Percentiles rank a stretch among this genome's conserved stretches.
Evolutionary conservation across 2,888 invertebrate species (phyloP).

Genomic region (Drosophila anomalata): DNA sequence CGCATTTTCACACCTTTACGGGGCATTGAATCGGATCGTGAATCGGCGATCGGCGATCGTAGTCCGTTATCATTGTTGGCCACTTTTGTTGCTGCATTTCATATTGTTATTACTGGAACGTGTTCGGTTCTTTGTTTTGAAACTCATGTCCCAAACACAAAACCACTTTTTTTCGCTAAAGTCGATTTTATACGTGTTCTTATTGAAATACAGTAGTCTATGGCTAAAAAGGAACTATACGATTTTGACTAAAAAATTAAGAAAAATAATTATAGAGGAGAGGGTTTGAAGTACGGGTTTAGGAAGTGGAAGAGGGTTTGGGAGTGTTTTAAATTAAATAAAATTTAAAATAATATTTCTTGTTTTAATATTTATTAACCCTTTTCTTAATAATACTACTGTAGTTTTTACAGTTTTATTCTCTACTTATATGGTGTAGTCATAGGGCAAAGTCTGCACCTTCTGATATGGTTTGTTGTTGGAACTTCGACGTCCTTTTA

Average conservation of each 20-base stretch:
- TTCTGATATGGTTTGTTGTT: slow-evolving; percentile 67
- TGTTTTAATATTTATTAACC: neutral
- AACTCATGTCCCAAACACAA: slow-evolving; percentile 29
- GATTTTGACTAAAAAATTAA: neutral
- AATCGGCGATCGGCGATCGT: slow-evolving; percentile 8
- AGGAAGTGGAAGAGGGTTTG: neutral
- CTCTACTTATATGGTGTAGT: slow-evolving; percentile 52
- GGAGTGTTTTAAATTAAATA: neutral
- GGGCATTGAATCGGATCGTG: slow-evolving; percentile 31
- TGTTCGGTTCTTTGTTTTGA: slow-evolving; percentile 40
- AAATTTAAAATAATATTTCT: neutral
- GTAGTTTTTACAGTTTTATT: slow-evolving; percentile 20
- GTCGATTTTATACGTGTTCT: slow-evolving; percentile 27
- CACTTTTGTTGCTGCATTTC: slow-evolving; percentile 39
- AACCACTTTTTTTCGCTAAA: slow-evolving; percentile 16
- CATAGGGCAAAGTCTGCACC: slow-evolving; percentile 79
- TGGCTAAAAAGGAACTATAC: neutral
- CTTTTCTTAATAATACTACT: neutral
- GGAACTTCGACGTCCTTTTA: slow-evolving; percentile 27
- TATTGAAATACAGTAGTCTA: slow-evolving; percentile 9
- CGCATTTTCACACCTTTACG: slow-evolving; percentile 32
- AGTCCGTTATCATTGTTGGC: slow-evolving; percentile 38
- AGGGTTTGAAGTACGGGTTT: neutral
- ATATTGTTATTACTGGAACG: slow-evolving; percentile 41
- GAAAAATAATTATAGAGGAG: neutral